Conservation (phyloP, 2,113 vertebrate genomes). For the Hystrix brachyura region DNA sequence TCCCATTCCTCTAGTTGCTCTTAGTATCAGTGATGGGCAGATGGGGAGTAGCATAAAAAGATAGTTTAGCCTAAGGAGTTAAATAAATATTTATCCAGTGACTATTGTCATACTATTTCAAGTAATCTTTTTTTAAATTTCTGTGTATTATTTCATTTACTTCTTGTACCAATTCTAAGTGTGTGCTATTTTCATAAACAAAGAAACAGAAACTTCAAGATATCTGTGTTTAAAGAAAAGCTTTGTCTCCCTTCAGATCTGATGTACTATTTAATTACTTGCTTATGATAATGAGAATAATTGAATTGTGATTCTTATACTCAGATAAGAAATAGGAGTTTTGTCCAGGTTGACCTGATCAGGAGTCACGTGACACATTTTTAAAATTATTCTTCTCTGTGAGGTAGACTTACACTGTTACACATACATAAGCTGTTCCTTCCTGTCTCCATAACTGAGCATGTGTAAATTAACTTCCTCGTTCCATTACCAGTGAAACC, state of each 20-base stretch:
- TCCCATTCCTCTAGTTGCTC: background rate
- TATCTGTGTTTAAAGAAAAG: background rate
- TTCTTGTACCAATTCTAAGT: background rate
- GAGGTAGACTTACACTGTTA: background rate
- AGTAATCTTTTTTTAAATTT: background rate
- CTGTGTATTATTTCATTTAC: background rate
- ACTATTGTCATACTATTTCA: background rate
- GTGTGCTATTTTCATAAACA: background rate
- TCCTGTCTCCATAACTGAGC: background rate
- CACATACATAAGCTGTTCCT: background rate
- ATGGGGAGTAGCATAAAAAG: background rate
- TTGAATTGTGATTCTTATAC: background rate
- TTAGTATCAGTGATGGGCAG: background rate
- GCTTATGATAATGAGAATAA: background rate
- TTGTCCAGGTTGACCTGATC: background rate
- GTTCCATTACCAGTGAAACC: background rate
- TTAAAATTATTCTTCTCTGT: background rate
- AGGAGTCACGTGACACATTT: background rate
- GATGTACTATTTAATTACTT: background rate
- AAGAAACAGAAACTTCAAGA: background rate
- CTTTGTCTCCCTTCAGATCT: background rate
- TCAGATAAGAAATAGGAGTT: background rate
- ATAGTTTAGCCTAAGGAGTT: background rate
- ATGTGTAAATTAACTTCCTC: background rate
- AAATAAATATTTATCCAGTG: background rate